A percentile compares a stretch with the other conserved stretches of the same genome.
phyloP scores from a whole-genome alignment of 2,113 vertebrate species.

The Uria aalge region DNA sequence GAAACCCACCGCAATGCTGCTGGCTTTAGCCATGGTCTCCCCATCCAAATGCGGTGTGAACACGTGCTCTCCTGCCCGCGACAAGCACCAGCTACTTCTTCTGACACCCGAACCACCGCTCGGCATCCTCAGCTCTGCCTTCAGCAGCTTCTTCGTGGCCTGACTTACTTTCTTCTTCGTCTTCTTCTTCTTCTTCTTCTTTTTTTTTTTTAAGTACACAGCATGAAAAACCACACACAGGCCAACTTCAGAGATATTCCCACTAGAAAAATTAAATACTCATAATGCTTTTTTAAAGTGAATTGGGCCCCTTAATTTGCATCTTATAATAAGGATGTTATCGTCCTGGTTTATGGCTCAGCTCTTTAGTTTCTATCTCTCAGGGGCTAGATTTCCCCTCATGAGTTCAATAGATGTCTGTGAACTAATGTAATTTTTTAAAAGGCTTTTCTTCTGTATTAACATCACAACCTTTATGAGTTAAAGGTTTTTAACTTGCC shows the following conservation, averaged over 20 bases:
- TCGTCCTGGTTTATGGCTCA: constrained; percentile 79
- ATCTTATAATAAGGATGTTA: constrained; percentile 86
- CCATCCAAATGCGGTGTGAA: not conserved
- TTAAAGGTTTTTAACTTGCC: constrained; percentile 60
- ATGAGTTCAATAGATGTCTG: constrained; percentile 78
- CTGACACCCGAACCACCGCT: not conserved
- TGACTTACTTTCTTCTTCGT: not conserved
- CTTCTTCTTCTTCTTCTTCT: not conserved
- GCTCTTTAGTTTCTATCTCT: constrained; percentile 80
- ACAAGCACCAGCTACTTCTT: not conserved
- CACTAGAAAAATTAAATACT: constrained; percentile 84
- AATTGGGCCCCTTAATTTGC: constrained; percentile 82
- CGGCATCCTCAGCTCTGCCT: constrained; percentile 30
- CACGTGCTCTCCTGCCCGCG: not conserved
- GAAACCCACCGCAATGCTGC: not conserved
- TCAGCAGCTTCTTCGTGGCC: constrained; percentile 29
- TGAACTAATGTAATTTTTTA: constrained; percentile 77
- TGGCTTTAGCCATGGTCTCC: not conserved
- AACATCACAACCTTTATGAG: constrained; percentile 70
- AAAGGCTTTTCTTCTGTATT: constrained; percentile 73
- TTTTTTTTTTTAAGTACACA: constrained; percentile 61
- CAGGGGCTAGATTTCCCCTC: constrained; percentile 81
- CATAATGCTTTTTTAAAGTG: constrained; percentile 83
- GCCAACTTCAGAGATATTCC: constrained; percentile 80
- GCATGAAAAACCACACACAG: constrained; percentile 40